phyloP scores from a whole-genome alignment of 2,888 invertebrate genomes.

The Epirrhoe tristata region DNA sequence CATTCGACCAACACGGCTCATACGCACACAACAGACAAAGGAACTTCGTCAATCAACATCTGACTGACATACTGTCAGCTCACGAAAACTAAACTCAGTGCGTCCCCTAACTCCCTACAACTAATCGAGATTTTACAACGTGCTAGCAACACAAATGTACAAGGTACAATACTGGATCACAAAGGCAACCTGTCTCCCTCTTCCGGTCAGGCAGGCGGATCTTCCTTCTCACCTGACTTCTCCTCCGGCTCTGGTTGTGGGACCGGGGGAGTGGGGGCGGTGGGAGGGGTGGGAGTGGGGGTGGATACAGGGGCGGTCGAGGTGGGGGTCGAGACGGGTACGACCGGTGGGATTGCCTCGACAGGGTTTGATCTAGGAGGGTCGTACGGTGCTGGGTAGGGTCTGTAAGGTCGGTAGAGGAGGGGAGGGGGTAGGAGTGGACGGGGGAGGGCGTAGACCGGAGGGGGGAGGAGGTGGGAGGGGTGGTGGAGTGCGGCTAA shows the following conservation, averaged over 20 bases:
- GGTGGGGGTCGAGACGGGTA: constrained; percentile 41
- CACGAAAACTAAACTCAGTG: neutral
- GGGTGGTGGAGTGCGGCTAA: constrained; percentile 48
- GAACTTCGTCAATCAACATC: neutral
- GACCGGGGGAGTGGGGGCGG: constrained; percentile 26
- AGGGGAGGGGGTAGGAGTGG: constrained; percentile 66
- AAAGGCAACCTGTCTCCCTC: constrained; percentile 1
- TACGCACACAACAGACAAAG: neutral
- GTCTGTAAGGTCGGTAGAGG: constrained; percentile 70
- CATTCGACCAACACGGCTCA: too few relatives aligned
- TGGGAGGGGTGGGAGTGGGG: constrained; percentile 46
- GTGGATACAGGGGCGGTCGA: constrained; percentile 29
- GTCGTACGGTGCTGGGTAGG: constrained; percentile 54
- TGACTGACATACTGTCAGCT: neutral
- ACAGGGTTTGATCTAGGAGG: constrained; percentile 46
- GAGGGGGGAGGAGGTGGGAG: constrained; percentile 58
- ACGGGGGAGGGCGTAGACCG: constrained; percentile 57
- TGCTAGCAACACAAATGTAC: constrained; percentile 31
- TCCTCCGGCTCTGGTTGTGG: constrained; percentile 24
- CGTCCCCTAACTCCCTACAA: constrained; percentile 11
- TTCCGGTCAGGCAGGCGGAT: constrained; percentile 34
- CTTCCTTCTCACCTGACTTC: constrained; percentile 43
- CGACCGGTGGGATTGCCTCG: constrained; percentile 42
- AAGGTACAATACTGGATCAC: constrained; percentile 32
- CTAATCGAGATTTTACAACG: constrained; percentile 25